Evolutionary conservation across 2,113 vertebrate genomes (phyloP).

Genomic region (Oryctolagus cuniculus): DNA sequence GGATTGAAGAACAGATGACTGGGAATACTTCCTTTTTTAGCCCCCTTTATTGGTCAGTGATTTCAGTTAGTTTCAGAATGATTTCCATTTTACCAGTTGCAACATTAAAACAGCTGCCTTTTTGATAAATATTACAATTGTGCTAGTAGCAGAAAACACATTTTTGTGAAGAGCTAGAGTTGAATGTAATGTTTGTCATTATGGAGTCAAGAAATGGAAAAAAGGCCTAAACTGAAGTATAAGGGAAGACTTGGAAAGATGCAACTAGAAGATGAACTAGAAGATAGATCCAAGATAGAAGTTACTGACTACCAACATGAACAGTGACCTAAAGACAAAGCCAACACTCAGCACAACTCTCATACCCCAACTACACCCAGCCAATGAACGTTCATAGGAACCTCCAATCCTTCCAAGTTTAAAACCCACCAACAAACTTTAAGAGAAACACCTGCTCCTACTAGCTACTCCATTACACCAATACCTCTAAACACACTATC

Average conservation of each 20-base stretch:
- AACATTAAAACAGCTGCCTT: slow-evolving; percentile 87
- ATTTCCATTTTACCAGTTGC: slow-evolving; percentile 84
- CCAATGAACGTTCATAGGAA: slow-evolving; percentile 61
- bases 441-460: slow-evolving; percentile 87
- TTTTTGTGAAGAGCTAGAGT: slow-evolving; percentile 88
- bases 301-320: slow-evolving; percentile 88
- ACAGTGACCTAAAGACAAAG: slow-evolving; percentile 88
- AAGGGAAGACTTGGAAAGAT: slow-evolving; percentile 89
- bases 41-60: slow-evolving; percentile 79
- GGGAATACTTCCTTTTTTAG: slow-evolving; percentile 70
- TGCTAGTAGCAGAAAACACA: slow-evolving; percentile 84
- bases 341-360: slow-evolving; percentile 89
- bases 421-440: slow-evolving; percentile 87
- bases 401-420: slow-evolving; percentile 80
- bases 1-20: slow-evolving; percentile 85
- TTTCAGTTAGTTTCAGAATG: slow-evolving; percentile 81
- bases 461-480: slow-evolving; percentile 84
- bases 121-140: slow-evolving; percentile 79
- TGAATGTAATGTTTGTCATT: slow-evolving; percentile 89
- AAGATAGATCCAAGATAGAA: slow-evolving; percentile 88
- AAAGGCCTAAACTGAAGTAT: slow-evolving; percentile 87
- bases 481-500: slow-evolving; percentile 74
- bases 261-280: slow-evolving; percentile 89
- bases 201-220: slow-evolving; percentile 89
- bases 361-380: slow-evolving; percentile 81